Base-by-base conservation (phyloP, 2,888 invertebrate species). In the Leucania comma region DNA sequence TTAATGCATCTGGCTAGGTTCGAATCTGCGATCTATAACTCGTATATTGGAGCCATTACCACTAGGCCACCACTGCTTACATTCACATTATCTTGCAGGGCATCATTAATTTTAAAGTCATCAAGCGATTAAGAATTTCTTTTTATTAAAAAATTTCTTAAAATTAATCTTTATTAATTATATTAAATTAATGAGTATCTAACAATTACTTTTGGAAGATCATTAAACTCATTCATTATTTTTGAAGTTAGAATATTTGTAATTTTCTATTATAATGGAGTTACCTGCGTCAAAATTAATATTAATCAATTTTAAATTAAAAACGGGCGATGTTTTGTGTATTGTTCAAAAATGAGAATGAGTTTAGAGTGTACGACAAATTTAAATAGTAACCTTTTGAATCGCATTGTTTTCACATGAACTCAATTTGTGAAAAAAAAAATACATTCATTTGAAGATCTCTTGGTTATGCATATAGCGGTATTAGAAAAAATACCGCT, bases 191-290 rank as follows among this genome's bases (percentile, higher is more conserved):
- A 68, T 57, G 48, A 71, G 17, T 60, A 38, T 29, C 10, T 6
- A 38, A 29, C 63, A 71, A 62, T 62, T 35, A 17, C 26, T 46
- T 63, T 32, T 71, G 1, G 0, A 63, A 71, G 48, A 63, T 35
- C 53, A 56, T n/a, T 46, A n/a, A 54, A 32, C 54, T 62, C 20
- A 61, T 56, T 62, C 8, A 48, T 48, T 42, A 32, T 32, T 12
- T 32, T 71, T 38, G 1, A 54, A 24, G 5, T 5, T 22, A 29
- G 5, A 38, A 51, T 35, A 1, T 57, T 56, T 46, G 20, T 48
- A 8, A 48, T 38, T 50, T 2, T 35, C 38, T 56, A 29, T 56
- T 63, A 9, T 12, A 26, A 53, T 68, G n/a, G 3, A 46, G 32
- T 26, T 24, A 29, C 12, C 12, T 26, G 22, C 14, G 20, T 22